Base-by-base conservation (phyloP, 2,797 vertebrate species). In the Enteromius treurensis region DNA sequence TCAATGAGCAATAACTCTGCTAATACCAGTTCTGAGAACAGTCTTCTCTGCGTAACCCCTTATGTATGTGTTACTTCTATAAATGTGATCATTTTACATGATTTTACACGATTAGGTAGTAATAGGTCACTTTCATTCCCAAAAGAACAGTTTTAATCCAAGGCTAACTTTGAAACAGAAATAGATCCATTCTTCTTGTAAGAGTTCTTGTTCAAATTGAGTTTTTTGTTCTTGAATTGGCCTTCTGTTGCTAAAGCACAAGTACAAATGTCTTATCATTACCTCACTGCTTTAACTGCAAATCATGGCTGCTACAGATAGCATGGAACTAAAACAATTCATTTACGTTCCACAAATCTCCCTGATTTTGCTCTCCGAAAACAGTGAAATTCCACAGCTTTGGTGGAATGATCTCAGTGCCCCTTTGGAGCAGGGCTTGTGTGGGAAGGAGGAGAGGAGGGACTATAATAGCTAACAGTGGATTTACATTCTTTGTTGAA, bases 401-500 rank as follows among this genome's bases (percentile, higher is more conserved):
- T 71, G 84, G 77, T 86, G 84, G 81, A 87, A 89, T 89, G 88
- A 86, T 87, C 84, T 86, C 84, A 78, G 82, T 42, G 80, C 86
- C 77, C 82, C 84, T 87, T 75, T 83, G 74, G 80, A 84, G 77
- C 69, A 67, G 82, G 78, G 78, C 58, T 86, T 62, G 71, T 77
- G 67, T 42, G 45, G 60, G 73, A 76, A 69, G 58, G 65, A 73
- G 34, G 34, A 76, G 32, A 77, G 78, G 17, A 79, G 67, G 82
- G 82, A 81, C 82, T 68, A 78, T 84, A 84, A 86, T 86, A 80
- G 82, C 86, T 82, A 85, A 82, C 83, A 82, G 86, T 85, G 86
- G 83, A 87, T 87, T 87, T 87, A 84, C 83, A 86, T 89, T 85
- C 88, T 88, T 86, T 88, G 86, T 84, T 64, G 81, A 87, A 74